A percentile compares a stretch with the other conserved stretches of the same genome.
These are phyloP conservation scores for Lingula anatina DNA, from an alignment of 2,888 invertebrate species.

Conservation along the genomic window DNA sequence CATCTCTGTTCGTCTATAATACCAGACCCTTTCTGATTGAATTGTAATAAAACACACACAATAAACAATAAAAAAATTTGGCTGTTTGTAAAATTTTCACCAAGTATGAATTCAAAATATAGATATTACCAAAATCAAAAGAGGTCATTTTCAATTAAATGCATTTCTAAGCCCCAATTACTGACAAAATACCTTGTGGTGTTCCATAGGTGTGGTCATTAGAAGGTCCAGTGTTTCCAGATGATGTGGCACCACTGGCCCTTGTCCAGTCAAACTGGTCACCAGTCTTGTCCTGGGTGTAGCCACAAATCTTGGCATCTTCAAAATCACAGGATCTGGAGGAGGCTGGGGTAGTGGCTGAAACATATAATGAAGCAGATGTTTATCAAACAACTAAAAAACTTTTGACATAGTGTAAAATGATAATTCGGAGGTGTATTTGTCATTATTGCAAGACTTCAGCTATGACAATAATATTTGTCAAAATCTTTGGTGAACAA, in stretches of 20 bases:
- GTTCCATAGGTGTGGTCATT: slow-evolving; percentile 16
- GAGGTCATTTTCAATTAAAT: too few relatives aligned
- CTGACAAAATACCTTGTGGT: slow-evolving; percentile 13
- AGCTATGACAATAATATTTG: too few relatives aligned
- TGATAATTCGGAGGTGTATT: slow-evolving; percentile 10
- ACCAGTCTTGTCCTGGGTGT: slow-evolving; percentile 12
- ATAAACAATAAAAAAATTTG: too few relatives aligned
- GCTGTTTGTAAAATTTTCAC: too few relatives aligned
- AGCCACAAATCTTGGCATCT: slow-evolving; percentile 15
- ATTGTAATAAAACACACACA: too few relatives aligned
- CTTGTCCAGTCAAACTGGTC: slow-evolving; percentile 22
- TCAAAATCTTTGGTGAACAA: too few relatives aligned
- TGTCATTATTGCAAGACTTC: too few relatives aligned
- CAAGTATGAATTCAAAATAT: too few relatives aligned
- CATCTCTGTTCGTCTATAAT: too few relatives aligned
- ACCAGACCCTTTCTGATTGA: too few relatives aligned
- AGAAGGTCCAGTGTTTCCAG: slow-evolving; percentile 22
- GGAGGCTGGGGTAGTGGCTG: not conserved
- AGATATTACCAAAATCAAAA: too few relatives aligned
- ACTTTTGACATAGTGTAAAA: slow-evolving; percentile 15
- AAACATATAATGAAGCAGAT: not conserved
- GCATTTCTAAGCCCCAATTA: too few relatives aligned
- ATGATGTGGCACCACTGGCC: slow-evolving; percentile 12
- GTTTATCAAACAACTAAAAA: slow-evolving; percentile 4
- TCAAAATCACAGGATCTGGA: slow-evolving; percentile 11